Evolutionary conservation across 2,797 vertebrate genomes (phyloP), one percentile per base, ranked within the genome.

Genomic region (Dermochelys coriacea): DNA sequence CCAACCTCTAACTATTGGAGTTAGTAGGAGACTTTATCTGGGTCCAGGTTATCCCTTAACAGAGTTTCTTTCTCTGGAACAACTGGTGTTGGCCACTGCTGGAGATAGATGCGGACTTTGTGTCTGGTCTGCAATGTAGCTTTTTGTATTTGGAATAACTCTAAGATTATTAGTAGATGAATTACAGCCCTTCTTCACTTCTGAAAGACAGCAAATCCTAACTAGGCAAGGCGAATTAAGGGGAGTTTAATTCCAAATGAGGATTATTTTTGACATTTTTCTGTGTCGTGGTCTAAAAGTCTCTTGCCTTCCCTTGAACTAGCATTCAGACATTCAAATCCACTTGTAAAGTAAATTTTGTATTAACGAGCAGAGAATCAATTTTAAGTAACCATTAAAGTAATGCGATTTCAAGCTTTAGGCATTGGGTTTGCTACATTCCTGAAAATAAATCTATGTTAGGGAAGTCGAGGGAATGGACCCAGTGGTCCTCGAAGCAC

Each of bases 331-430:
- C 47, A 64, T 77, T 85, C 80, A 55, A 82, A 79, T 78, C 50
- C 37, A 37, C 68, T 79, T 79, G 85, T 85, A 64, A 83, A 87
- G 74, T 91, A 91, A 83, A 87, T 91, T 84, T 91, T 57, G 77
- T 86, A 91, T 87, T 83, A 86, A 87, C 41, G 64, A 87, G 90
- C 80, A 68, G 55, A 83, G 85, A 83, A 91, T 87, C 85, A 82
- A 78, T 91, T 87, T 87, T 91, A 83, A 87, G 54, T 86, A 87
- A 86, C 79, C 79, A 82, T 86, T 91, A 86, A 91, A 86, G 54
- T 82, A 86, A 91, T 77, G 51, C 21, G 18, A 77, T 91, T 91
- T 85, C 89, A 81, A 81, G 89, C 83, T 90, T 90, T 74, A 81
- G 78, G 89, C 78, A 50, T 52, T 90, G 89, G 47, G 45, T 37